Evolutionary conservation across 92 coral and sea anemone species (phyloP), one percentile per base, ranked within the genome.

Genomic region (Epizoanthus rinbou): DNA sequence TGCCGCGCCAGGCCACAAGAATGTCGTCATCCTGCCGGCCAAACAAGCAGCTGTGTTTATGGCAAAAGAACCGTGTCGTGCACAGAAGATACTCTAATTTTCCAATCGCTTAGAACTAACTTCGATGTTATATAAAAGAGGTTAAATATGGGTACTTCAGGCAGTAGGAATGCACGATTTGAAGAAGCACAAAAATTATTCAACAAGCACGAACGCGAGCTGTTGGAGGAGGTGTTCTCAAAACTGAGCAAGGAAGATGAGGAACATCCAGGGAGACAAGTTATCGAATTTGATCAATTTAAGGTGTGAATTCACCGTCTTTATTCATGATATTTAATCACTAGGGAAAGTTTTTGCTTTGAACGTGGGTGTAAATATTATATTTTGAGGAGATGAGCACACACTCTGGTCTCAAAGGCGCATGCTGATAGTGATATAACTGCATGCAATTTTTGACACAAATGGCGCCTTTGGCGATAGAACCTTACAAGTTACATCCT

Each of bases 141-240:
- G 24, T 19, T 13, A 43, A 76, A 79, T 15, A 97, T 97, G 99
- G 99, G 99, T 3, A 72, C 87, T 25, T 58, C 92, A 3, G 86
- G 81, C n/a, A 97, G 99, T 84, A 90, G 88, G 79, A 91, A 85
- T 63, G 64, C 88, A 14, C 93, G 84, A 58, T 85, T 88, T 68
- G 99, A 94, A 64, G 93, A 92, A 80, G 96, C 96, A 7, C 81
- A 87, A 73, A 87, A 86, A 76, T 64, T 84, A 10, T 90, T 92
- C 63, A 71, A 84, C 45, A 87, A 87, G 52, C 80, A 53, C 60
- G 94, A 92, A 74, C 88, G 75, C 19, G 85, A 85, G 28, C 85
- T 67, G 64, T 86, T 92, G 73, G 54, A 68, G 23, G 52, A 76
- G 25, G 81, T 92, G 28, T 92, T 90, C 50, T 85, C 87, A 45